Evolutionary conservation across 2,113 vertebrate species (phyloP).

Genomic region (Thalassarche chlororhynchos): DNA sequence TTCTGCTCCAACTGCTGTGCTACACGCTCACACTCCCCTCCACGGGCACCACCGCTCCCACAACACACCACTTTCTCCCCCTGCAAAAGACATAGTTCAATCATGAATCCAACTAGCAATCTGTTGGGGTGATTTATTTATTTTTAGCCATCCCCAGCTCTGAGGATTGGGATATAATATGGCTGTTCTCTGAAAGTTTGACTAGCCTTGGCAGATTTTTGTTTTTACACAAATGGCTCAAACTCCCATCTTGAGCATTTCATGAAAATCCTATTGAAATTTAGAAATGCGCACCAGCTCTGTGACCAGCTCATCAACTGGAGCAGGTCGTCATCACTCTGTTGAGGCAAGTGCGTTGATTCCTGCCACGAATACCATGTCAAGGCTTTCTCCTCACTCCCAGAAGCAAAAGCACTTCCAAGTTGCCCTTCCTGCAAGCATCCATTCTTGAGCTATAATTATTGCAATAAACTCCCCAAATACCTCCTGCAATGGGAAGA

Average conservation of each 20-base stretch:
- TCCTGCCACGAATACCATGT: not conserved
- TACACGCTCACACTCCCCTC: not conserved
- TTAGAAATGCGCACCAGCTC: not conserved
- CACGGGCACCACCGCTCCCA: not conserved
- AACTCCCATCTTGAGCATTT: not conserved
- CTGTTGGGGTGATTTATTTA: slow-evolving; percentile 36
- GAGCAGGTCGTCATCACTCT: not conserved
- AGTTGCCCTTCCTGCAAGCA: not conserved
- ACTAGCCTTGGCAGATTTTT: slow-evolving; percentile 1
- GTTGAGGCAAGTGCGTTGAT: not conserved
- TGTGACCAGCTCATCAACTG: not conserved
- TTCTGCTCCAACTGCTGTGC: not conserved
- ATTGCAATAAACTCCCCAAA: not conserved
- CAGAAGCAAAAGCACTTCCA: not conserved
- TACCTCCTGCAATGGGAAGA: not conserved
- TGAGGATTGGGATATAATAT: not conserved
- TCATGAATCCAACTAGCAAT: slow-evolving; percentile 21
- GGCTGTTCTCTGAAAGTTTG: not conserved
- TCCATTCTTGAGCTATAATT: not conserved
- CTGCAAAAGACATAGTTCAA: not conserved
- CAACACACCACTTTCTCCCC: not conserved
- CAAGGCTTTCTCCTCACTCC: not conserved
- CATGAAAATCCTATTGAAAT: not conserved
- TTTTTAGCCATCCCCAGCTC: slow-evolving; percentile 33
- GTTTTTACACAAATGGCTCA: not conserved